A percentile compares a stretch with the other conserved stretches of the same genome.
Evolutionary conservation across 1,140 invertebrate genomes (phyloP).

Genomic region (Magallana gigas): DNA sequence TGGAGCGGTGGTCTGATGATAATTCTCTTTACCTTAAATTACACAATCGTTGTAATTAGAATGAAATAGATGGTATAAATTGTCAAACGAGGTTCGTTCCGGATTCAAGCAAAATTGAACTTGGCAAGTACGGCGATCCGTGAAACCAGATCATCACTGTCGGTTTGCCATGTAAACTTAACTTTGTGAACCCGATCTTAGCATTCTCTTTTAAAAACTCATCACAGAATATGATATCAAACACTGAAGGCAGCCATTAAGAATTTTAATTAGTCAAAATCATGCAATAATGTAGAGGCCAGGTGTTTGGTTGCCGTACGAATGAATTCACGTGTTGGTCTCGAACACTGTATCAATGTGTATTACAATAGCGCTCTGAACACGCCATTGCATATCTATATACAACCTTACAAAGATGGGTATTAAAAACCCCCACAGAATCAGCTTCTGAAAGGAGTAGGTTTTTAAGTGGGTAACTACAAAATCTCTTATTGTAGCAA

Average conservation of each 20-base stretch:
- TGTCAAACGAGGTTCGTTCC: neutral
- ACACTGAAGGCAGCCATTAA: neutral
- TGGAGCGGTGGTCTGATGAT: too few species aligned
- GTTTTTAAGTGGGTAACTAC: neutral
- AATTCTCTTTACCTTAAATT: too few species aligned
- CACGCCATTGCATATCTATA: neutral
- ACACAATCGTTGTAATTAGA: too few species aligned
- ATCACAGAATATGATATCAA: conserved; percentile 13
- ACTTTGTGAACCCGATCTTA: neutral
- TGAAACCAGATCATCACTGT: conserved; percentile 2
- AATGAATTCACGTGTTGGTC: neutral
- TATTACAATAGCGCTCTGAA: neutral
- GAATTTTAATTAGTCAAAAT: conserved; percentile 21
- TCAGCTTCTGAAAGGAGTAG: neutral
- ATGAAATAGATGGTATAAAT: too few species aligned
- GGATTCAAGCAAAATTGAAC: conserved; percentile 29
- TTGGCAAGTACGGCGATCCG: conserved; percentile 11
- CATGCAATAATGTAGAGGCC: conserved; percentile 1
- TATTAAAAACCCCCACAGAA: neutral
- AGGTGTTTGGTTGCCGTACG: conserved; percentile 21
- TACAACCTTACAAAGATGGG: neutral
- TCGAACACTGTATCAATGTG: neutral
- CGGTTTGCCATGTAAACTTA: neutral
- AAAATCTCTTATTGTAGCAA: neutral
- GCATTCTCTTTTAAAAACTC: neutral